Conservation (phyloP, 1,140 invertebrate species). For the Lordiphosa collinella region DNA sequence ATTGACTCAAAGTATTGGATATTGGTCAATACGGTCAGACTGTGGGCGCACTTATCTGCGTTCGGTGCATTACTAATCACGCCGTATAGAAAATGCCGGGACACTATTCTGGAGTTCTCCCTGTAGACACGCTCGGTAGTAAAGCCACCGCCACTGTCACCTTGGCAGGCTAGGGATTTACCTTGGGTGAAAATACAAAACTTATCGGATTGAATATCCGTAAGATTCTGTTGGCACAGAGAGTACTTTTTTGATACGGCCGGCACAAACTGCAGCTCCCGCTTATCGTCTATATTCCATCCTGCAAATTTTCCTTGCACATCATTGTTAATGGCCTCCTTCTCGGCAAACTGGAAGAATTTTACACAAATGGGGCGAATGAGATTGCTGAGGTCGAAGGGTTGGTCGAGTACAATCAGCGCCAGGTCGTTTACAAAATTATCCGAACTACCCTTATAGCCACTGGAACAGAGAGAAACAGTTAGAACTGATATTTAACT, state of each 20-base stretch:
- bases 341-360: constrained; percentile 31
- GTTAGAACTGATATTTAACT: no score
- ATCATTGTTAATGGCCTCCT: constrained; percentile 45
- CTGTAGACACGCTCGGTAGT: constrained; percentile 16
- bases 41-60: constrained; percentile 55
- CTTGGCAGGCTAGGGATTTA: constrained; percentile 49
- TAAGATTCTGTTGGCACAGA: constrained; percentile 13
- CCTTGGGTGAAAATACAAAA: constrained; percentile 61
- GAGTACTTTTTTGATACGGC: constrained; percentile 41
- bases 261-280: constrained; percentile 52
- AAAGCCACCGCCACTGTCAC: constrained; percentile 61
- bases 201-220: constrained; percentile 49
- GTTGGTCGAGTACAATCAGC: constrained; percentile 29
- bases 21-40: constrained; percentile 53
- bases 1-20: constrained; percentile 47
- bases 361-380: constrained; percentile 54
- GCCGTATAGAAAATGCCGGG: constrained; percentile 39
- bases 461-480: constrained; percentile 3
- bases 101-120: neutral
- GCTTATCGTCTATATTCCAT: constrained; percentile 53
- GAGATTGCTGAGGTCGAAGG: constrained; percentile 38
- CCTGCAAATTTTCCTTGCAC: constrained; percentile 44
- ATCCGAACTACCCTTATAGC: constrained; percentile 28
- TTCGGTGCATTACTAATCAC: constrained; percentile 65
- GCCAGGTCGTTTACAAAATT: constrained; percentile 45